A percentile compares a stretch with the other conserved stretches of the same genome.
Evolutionary conservation across 2,888 invertebrate species (phyloP).

Genomic region (Agrotis puta): DNA sequence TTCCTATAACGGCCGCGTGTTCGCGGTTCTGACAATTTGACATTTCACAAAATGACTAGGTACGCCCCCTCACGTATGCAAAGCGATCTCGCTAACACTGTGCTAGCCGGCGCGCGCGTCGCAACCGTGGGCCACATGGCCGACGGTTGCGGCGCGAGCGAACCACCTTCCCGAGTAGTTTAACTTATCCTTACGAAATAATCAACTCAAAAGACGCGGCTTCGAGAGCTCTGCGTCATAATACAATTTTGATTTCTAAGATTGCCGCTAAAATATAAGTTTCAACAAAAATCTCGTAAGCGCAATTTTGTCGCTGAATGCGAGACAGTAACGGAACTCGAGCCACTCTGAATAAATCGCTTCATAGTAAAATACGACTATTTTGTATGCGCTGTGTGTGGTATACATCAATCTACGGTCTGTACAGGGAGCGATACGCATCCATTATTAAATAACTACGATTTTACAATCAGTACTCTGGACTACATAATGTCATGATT

Average conservation of each 20-base stretch:
- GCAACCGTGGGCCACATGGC: conserved; percentile 43
- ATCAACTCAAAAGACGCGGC: conserved; percentile 79
- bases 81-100: conserved; percentile 81
- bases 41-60: conserved; percentile 91
- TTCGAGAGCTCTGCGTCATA: conserved; percentile 72
- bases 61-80: conserved; percentile 81
- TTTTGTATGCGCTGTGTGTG: conserved; percentile 79
- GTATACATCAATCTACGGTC: conserved; percentile 82
- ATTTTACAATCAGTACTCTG: conserved; percentile 83
- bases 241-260: conserved; percentile 81
- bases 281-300: conserved; percentile 61
- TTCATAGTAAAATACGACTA: conserved; percentile 81
- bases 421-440: conserved; percentile 81
- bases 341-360: conserved; percentile 88
- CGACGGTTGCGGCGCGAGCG: conserved; percentile 56
- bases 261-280: conserved; percentile 60
- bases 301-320: conserved; percentile 84
- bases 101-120: conserved; percentile 69
- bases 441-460: conserved; percentile 80
- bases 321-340: conserved; percentile 89
- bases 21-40: conserved; percentile 89
- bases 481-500: conserved; percentile 88
- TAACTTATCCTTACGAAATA: conserved; percentile 84
- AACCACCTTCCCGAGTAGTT: conserved; percentile 66
- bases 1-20: conserved; percentile 92